Base-by-base conservation (phyloP, 2,888 invertebrate genomes). In the Dexiosoma caninum region DNA sequence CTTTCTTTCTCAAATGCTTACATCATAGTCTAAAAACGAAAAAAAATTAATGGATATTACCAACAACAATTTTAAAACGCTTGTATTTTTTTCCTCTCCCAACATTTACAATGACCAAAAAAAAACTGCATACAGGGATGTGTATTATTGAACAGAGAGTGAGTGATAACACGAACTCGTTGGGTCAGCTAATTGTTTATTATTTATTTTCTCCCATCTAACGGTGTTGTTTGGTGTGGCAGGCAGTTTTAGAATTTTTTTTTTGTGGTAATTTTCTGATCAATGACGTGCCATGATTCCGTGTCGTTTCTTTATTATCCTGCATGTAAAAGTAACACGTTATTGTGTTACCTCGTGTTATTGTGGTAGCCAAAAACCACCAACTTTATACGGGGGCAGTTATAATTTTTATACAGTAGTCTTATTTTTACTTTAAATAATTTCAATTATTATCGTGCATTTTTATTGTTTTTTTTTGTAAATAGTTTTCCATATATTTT, bases 271-370 rank as follows among this genome's bases (percentile, higher is more conserved):
- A 46, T 67, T 19, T 53, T 76, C 23, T 79, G 77, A 83, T 79
- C 81, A 78, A 78, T 83, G 83, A 83, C 81, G 79, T 72, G 81
- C 55, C 77, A 55, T 83, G 79, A 81, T 72, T 82, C 66, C 27
- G 71, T 67, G 27, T 19, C 51, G 30, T 44, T 53, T 27, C 37
- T 53, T 44, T 53, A 14, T 32, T 44, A 8, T 12, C 23, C 27
- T 19, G 6, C 66, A 23, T 46, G 10, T 12, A 19, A 55, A 44
- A 32, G 53, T 55, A 64, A 64, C 51, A 19, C 8, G 67, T 27
- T 72, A 72, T 35, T 46, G 62, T 40, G 42, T 8, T n/a, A n/a
- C 30, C 42, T 32, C 7, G 27, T 66, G 59, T 10, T 64, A 8
- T 46, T 74, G 44, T 55, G 49, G 21, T 49, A 55, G 55, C 12